These are phyloP conservation scores for Digitonthophagus gazella DNA, from an alignment of 2,888 invertebrate species.

Conservation along the genomic window DNA sequence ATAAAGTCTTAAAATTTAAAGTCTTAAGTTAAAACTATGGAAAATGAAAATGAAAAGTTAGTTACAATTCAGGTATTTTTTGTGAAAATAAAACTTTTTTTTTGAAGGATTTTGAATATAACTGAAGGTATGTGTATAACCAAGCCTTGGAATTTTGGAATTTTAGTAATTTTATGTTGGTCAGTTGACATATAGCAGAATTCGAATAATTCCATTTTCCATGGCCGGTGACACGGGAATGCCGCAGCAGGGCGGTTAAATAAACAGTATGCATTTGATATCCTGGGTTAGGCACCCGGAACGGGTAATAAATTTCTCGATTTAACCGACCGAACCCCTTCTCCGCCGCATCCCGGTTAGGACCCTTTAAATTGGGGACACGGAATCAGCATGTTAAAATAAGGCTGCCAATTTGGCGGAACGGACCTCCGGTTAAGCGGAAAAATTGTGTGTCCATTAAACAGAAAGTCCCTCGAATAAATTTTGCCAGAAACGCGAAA, in stretches of 20 bases:
- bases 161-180: neutral
- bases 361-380: constrained; percentile 17
- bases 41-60: no score
- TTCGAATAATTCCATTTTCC: neutral
- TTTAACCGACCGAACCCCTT: neutral
- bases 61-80: no score
- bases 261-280: neutral
- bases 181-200: neutral
- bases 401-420: constrained; percentile 18
- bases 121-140: no score
- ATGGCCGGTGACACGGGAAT: neutral
- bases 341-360: neutral
- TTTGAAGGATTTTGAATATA: neutral
- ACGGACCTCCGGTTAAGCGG: constrained; percentile 11
- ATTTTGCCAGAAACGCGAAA: constrained; percentile 6
- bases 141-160: no score
- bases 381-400: constrained; percentile 20
- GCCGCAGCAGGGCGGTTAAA: neutral
- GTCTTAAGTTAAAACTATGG: no score
- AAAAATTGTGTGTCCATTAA: constrained; percentile 19
- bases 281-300: neutral
- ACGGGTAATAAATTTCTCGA: neutral
- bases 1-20: no score
- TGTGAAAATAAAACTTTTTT: neutral
- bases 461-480: constrained; percentile 12